Evolutionary conservation across 2,888 invertebrate genomes (phyloP).

Genomic region (Synanthedon vespiformis): DNA sequence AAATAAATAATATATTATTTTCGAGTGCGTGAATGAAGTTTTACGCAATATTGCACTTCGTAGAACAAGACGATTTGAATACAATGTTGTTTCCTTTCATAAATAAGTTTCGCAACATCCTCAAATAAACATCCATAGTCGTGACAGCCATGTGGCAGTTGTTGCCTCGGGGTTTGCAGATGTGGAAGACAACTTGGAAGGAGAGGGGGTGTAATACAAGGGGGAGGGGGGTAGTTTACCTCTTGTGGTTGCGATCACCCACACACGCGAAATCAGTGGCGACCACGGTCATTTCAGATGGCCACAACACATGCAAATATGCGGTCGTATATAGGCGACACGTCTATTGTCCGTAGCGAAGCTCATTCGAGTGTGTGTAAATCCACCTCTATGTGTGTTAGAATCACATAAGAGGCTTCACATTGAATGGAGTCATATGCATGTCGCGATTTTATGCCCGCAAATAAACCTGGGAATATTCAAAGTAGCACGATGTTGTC

Average conservation of each 20-base stretch:
- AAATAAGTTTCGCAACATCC: neutral
- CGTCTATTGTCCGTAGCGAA: neutral
- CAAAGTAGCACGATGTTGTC: neutral
- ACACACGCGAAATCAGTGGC: conserved; percentile 23
- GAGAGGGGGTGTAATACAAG: conserved; percentile 3
- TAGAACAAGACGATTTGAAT: conserved; percentile 1
- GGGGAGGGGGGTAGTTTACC: conserved; percentile 6
- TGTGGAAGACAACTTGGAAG: conserved; percentile 9
- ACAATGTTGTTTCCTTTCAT: neutral
- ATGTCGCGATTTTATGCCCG: neutral
- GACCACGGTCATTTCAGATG: conserved; percentile 7
- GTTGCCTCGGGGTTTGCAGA: conserved; percentile 7
- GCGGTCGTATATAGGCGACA: neutral
- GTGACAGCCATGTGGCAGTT: neutral
- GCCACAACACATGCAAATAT: neutral
- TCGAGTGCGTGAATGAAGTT: neutral
- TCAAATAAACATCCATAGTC: neutral
- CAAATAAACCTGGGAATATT: neutral
- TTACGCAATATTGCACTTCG: neutral
- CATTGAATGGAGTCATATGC: neutral
- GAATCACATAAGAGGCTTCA: neutral
- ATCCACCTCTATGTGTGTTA: neutral
- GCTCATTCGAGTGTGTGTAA: neutral
- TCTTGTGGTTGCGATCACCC: conserved; percentile 25
- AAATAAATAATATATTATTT: conserved; percentile 4